These are phyloP conservation scores for Drosophila nebulosa DNA, from an alignment of 1,140 invertebrate genomes.

Conservation along the genomic window DNA sequence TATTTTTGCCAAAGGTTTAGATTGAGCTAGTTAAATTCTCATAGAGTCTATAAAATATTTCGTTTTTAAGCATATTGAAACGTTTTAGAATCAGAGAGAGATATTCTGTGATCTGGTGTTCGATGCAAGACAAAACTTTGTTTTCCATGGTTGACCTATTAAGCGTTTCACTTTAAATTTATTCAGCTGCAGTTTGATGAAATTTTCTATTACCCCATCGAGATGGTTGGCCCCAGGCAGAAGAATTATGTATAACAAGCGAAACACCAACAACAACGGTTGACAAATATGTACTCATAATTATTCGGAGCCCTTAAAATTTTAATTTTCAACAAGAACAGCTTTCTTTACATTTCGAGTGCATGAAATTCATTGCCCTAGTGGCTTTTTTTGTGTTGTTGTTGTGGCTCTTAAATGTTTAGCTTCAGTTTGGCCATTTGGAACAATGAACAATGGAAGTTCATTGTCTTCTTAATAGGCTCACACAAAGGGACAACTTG, in stretches of 20 bases:
- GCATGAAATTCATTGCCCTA: slow-evolving; percentile 46
- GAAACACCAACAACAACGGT: neutral
- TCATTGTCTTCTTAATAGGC: slow-evolving; percentile 62
- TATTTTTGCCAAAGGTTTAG: too few species aligned
- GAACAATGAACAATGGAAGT: slow-evolving; percentile 53
- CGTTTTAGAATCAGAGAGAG: too few species aligned
- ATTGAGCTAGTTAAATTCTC: too few species aligned
- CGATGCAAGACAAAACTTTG: too few species aligned
- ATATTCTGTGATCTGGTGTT: too few species aligned
- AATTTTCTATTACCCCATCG: neutral
- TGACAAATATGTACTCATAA: slow-evolving; percentile 31
- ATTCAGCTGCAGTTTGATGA: slow-evolving; percentile 14
- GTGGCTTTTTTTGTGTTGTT: slow-evolving; percentile 66
- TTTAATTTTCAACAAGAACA: slow-evolving; percentile 22
- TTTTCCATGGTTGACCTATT: neutral
- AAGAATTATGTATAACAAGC: neutral
- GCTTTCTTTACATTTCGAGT: slow-evolving; percentile 32
- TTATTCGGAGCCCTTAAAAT: slow-evolving; percentile 31
- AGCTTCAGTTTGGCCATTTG: slow-evolving; percentile 34
- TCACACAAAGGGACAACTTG: slow-evolving; percentile 50
- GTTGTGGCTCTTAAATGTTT: slow-evolving; percentile 67
- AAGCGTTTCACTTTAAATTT: neutral
- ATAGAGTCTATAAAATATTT: too few species aligned
- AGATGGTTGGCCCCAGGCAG: too few species aligned
- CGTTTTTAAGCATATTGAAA: too few species aligned